phyloP scores from a whole-genome alignment of 1,140 invertebrate species.

The Aporrectodea caliginosa region DNA sequence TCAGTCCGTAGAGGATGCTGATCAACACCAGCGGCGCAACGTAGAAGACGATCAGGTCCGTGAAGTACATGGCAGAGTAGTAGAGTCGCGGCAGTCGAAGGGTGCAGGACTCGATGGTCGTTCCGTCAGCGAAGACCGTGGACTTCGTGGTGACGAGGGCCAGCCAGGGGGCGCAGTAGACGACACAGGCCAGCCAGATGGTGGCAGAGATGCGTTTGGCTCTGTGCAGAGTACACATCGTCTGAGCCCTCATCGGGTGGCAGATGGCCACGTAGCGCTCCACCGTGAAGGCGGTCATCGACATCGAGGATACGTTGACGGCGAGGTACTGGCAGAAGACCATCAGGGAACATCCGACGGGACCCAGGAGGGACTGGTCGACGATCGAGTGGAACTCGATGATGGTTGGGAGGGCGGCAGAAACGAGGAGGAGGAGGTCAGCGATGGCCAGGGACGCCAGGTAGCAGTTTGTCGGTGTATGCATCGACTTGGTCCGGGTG shows the following conservation, averaged over 20 bases:
- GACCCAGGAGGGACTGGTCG: conserved; percentile 63
- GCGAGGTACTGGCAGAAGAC: conserved; percentile 66
- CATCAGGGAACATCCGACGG: conserved; percentile 60
- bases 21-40: conserved; percentile 60
- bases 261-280: conserved; percentile 93
- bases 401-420: conserved; percentile 61
- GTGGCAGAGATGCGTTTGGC: conserved; percentile 61
- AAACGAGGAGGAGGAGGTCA: conserved; percentile 77
- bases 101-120: conserved; percentile 41
- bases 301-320: conserved; percentile 81
- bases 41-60: conserved; percentile 64
- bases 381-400: conserved; percentile 64
- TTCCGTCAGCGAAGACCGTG: conserved; percentile 31
- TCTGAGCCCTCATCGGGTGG: conserved; percentile 82
- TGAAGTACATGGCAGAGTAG: conserved; percentile 61
- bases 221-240: conserved; percentile 61
- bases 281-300: conserved; percentile 87
- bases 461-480: conserved; percentile 77
- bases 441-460: conserved; percentile 87
- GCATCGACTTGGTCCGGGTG: conserved; percentile 55
- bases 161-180: conserved; percentile 51
- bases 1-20: conserved; percentile 61
- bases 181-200: conserved; percentile 62
- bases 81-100: conserved; percentile 53
- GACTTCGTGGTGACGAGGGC: conserved; percentile 40